phyloP scores from a whole-genome alignment of 92 coral and sea anemone genomes.

The Zoanthus sociatus region DNA sequence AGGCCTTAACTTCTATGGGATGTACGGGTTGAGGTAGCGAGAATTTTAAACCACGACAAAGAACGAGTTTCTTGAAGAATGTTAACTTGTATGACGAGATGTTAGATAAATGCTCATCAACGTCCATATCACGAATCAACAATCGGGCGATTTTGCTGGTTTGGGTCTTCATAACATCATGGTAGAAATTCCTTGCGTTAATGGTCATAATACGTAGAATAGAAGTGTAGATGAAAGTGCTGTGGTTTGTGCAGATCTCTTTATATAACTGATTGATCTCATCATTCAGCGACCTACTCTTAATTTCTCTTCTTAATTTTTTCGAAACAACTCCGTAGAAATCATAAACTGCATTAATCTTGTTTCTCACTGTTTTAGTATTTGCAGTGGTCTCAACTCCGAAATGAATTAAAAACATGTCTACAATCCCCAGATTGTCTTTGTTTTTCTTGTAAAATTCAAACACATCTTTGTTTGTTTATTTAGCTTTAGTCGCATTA shows the following conservation, averaged over 20 bases:
- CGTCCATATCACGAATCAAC: neutral
- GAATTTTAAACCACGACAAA: neutral
- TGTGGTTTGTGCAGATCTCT: neutral
- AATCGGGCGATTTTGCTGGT: neutral
- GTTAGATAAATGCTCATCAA: neutral
- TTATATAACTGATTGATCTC: neutral
- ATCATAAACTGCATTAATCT: constrained; percentile 15
- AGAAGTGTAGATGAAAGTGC: neutral
- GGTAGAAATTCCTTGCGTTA: neutral
- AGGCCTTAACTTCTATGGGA: neutral
- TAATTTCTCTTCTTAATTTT: neutral
- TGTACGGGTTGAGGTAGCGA: neutral
- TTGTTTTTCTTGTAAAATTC: constrained; percentile 19
- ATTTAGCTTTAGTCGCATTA: constrained; percentile 1
- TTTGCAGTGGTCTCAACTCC: constrained; percentile 15
- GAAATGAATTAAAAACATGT: constrained; percentile 15
- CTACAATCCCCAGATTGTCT: constrained; percentile 20
- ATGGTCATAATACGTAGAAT: neutral
- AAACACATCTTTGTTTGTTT: constrained; percentile 11
- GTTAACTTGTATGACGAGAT: neutral
- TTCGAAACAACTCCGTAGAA: neutral
- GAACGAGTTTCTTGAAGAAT: neutral
- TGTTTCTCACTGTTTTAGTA: constrained; percentile 6
- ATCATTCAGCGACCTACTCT: neutral
- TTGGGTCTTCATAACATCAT: neutral